phyloP scores from a whole-genome alignment of 2,888 invertebrate genomes.

The Apamea epomidion region DNA sequence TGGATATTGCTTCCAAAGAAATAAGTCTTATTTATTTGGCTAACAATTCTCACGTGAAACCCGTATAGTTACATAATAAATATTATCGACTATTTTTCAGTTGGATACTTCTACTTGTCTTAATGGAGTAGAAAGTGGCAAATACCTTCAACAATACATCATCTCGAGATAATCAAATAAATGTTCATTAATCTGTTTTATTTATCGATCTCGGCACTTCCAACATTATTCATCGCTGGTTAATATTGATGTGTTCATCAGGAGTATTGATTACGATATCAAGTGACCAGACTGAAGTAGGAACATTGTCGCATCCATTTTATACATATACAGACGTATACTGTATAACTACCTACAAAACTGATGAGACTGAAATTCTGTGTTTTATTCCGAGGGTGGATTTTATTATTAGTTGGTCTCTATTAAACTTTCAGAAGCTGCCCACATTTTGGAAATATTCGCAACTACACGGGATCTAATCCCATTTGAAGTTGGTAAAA shows the following conservation, averaged over 20 bases:
- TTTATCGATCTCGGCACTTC: conserved; percentile 30
- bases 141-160: conserved; percentile 3
- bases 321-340: background rate
- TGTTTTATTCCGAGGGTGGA: background rate
- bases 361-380: background rate
- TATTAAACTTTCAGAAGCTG: conserved; percentile 26
- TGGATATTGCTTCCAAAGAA: background rate
- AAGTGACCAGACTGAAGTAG: background rate
- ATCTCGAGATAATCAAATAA: conserved; percentile 10
- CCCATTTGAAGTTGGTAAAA: conserved; percentile 29
- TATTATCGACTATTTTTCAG: conserved; percentile 1
- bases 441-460: conserved; percentile 26
- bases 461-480: conserved; percentile 17
- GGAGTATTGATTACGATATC: conserved; percentile 27
- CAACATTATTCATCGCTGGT: conserved; percentile 7
- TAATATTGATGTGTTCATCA: conserved; percentile 36
- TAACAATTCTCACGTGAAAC: conserved; percentile 12
- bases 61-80: background rate
- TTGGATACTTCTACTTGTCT: background rate
- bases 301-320: background rate
- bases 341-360: background rate
- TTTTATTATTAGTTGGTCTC: background rate
- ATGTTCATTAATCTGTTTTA: conserved; percentile 29
- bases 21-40: conserved; percentile 5
- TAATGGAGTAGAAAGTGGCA: background rate